Conservation (phyloP, 2,888 invertebrate species). For the Chrysolina haemoptera region DNA sequence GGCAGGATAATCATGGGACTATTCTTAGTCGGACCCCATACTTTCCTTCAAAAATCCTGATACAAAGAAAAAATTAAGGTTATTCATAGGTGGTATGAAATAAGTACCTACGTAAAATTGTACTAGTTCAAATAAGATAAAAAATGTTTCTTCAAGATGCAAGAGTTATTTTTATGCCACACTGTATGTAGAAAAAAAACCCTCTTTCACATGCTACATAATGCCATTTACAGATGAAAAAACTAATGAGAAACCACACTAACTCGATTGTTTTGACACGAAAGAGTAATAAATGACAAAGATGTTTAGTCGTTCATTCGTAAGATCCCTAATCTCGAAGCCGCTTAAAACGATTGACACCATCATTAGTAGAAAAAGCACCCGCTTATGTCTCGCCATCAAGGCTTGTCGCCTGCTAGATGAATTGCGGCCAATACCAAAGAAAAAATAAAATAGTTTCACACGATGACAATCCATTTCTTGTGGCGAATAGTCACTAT, state of each 20-base stretch:
- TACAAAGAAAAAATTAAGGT: too few relatives aligned
- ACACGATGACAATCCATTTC: conserved; percentile 43
- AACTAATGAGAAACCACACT: conserved; percentile 43
- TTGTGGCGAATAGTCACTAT: conserved; percentile 32
- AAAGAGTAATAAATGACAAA: conserved; percentile 45
- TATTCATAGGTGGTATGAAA: too few relatives aligned
- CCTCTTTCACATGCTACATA: too few relatives aligned
- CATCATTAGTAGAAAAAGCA: conserved; percentile 62
- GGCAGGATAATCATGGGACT: too few relatives aligned
- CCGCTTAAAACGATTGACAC: conserved; percentile 60
- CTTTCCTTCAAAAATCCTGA: too few relatives aligned
- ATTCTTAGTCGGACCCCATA: too few relatives aligned
- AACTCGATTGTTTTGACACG: conserved; percentile 50
- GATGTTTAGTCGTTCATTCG: conserved; percentile 46
- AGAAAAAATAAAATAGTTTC: conserved; percentile 47
- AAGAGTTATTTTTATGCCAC: not conserved
- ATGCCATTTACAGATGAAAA: not conserved
- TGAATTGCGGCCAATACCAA: conserved; percentile 47
- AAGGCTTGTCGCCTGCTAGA: conserved; percentile 55
- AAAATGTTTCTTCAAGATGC: too few relatives aligned
- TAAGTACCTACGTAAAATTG: too few relatives aligned
- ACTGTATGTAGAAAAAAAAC: not conserved
- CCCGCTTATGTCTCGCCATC: conserved; percentile 60
- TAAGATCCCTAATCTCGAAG: conserved; percentile 54
- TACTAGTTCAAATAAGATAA: too few relatives aligned